Conservation (phyloP, 2,888 invertebrate species). For the Apodemia duryi region DNA sequence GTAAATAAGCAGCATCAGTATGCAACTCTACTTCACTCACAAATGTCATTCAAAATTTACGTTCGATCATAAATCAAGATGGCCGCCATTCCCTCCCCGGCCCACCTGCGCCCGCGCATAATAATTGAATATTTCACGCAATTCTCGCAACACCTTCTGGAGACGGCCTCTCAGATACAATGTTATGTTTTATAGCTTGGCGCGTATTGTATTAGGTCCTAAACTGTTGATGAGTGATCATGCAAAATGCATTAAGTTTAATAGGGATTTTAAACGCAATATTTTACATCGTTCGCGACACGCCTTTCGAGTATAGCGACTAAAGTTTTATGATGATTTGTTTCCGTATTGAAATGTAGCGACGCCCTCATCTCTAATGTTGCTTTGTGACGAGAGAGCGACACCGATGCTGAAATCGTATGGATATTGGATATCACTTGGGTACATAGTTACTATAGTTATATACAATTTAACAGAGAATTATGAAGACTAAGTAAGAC, state of each 20-base stretch:
- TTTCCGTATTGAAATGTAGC: constrained; percentile 61
- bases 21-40: constrained; percentile 59
- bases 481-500: background rate
- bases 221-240: constrained; percentile 77
- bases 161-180: constrained; percentile 62
- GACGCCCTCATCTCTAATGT: constrained; percentile 41
- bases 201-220: constrained; percentile 74
- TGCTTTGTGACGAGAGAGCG: constrained; percentile 46
- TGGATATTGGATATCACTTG: background rate
- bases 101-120: constrained; percentile 69
- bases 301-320: constrained; percentile 62
- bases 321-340: constrained; percentile 76
- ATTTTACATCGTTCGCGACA: constrained; percentile 69
- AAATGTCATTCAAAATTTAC: constrained; percentile 77
- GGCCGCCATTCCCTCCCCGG: constrained; percentile 49
- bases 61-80: constrained; percentile 75
- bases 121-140: constrained; percentile 78
- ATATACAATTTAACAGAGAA: constrained; percentile 17
- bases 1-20: constrained; percentile 42
- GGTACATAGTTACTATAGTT: background rate
- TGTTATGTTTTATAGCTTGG: constrained; percentile 68
- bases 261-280: constrained; percentile 74
- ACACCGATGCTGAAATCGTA: constrained; percentile 44
- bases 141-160: constrained; percentile 73
- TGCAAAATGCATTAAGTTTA: constrained; percentile 70